Percentiles rank a stretch among this genome's conserved stretches.
phyloP scores from a whole-genome alignment of 2,797 vertebrate species.

The Sebastes ruberrimus region DNA sequence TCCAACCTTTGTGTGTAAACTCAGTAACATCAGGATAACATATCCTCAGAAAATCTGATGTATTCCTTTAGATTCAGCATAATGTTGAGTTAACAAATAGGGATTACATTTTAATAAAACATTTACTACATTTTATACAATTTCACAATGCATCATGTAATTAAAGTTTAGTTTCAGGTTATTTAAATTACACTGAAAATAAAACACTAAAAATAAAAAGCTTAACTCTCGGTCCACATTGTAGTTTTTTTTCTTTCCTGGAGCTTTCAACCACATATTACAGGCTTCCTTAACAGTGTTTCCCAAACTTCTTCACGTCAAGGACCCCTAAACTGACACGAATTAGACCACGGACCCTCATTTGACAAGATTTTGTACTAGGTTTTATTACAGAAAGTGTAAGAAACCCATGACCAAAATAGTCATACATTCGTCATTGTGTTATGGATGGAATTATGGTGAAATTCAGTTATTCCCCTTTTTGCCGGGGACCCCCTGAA shows the following conservation, averaged over 20 bases:
- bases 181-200: neutral
- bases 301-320: rapidly evolving
- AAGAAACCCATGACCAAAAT: no score
- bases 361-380: no score
- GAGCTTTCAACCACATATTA: neutral
- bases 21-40: neutral
- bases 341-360: no score
- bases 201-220: neutral
- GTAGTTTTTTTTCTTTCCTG: neutral
- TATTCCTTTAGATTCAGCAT: neutral
- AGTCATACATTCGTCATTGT: no score
- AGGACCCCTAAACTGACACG: no score
- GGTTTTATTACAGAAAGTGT: no score
- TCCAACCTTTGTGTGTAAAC: no score
- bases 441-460: no score
- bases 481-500: no score
- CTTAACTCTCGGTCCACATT: neutral
- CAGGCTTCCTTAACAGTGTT: neutral
- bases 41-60: neutral
- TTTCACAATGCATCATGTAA: neutral
- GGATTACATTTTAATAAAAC: neutral
- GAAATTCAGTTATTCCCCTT: no score
- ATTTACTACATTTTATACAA: neutral
- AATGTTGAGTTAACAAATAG: neutral
- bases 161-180: neutral